phyloP scores from a whole-genome alignment of 1,140 invertebrate genomes.

The Hypothenemus hampei region DNA sequence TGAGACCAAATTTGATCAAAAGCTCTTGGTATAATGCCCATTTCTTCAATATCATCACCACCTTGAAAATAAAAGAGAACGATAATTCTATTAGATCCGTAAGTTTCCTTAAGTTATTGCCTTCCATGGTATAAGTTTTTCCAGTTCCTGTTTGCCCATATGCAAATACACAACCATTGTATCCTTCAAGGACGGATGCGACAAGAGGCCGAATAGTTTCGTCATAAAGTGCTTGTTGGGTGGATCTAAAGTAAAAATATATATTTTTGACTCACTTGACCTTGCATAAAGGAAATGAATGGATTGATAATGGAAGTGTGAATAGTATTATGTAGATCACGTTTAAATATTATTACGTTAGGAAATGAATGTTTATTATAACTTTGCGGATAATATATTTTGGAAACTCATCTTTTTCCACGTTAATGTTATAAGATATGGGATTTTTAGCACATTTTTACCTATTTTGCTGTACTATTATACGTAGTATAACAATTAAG shows the following conservation, averaged over 20 bases:
- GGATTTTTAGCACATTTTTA: too few relatives aligned
- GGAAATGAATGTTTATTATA: too few relatives aligned
- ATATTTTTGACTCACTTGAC: too few relatives aligned
- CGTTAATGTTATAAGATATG: too few relatives aligned
- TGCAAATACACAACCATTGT: slow-evolving; percentile 96
- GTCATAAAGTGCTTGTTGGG: slow-evolving; percentile 91
- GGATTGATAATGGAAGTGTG: too few relatives aligned
- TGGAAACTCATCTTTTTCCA: too few relatives aligned
- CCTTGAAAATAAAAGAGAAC: neutral
- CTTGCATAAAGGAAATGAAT: too few relatives aligned
- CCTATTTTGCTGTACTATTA: too few relatives aligned
- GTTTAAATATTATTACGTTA: too few relatives aligned
- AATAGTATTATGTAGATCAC: too few relatives aligned
- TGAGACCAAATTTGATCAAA: slow-evolving; percentile 96
- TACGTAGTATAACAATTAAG: too few relatives aligned
- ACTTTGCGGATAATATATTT: too few relatives aligned
- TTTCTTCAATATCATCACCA: slow-evolving; percentile 36
- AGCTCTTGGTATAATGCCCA: slow-evolving; percentile 88
- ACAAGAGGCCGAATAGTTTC: slow-evolving; percentile 91
- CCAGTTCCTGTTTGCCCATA: slow-evolving; percentile 80
- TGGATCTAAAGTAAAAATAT: slow-evolving; percentile 68
- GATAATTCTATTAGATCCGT: neutral
- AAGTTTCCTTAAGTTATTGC: slow-evolving; percentile 39
- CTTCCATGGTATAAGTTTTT: slow-evolving; percentile 85
- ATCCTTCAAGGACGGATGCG: slow-evolving; percentile 92